phyloP scores from a whole-genome alignment of 37 sponge, comb jelly and placozoan genomes.

The Ianthella basta region DNA sequence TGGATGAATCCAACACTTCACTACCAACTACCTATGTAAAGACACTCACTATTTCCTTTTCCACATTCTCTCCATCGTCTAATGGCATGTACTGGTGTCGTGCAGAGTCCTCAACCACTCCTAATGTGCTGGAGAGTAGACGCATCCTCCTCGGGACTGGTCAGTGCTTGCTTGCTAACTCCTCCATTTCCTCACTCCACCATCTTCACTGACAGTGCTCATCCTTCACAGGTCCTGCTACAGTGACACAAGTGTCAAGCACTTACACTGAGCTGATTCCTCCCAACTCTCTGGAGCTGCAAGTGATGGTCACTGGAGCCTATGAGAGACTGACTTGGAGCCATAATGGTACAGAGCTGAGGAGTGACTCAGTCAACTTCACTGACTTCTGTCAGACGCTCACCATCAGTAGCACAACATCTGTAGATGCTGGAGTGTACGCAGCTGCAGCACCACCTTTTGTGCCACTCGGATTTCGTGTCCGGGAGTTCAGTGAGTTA shows the following conservation, averaged over 20 bases:
- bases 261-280: slow-evolving; percentile 10
- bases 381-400: slow-evolving; percentile 9
- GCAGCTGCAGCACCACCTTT: not conserved
- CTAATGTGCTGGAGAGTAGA: not conserved
- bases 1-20: not conserved
- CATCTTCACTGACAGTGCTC: no score
- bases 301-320: slow-evolving; percentile 18
- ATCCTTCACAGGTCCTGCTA: not conserved
- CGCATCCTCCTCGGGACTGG: slow-evolving; percentile 18
- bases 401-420: not conserved
- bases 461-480: no score
- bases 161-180: not conserved
- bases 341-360: not conserved
- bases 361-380: slow-evolving; percentile 1
- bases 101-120: not conserved
- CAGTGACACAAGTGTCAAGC: slow-evolving; percentile 1
- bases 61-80: not conserved
- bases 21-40: not conserved
- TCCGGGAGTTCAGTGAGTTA: no score
- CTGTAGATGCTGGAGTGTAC: not conserved
- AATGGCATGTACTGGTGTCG: slow-evolving; percentile 21
- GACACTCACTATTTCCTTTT: not conserved
- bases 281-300: slow-evolving; percentile 2
- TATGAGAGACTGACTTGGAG: slow-evolving; percentile 4
- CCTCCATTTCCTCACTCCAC: no score